phyloP scores from a whole-genome alignment of 2,797 vertebrate genomes.

The Alosa sapidissima region DNA sequence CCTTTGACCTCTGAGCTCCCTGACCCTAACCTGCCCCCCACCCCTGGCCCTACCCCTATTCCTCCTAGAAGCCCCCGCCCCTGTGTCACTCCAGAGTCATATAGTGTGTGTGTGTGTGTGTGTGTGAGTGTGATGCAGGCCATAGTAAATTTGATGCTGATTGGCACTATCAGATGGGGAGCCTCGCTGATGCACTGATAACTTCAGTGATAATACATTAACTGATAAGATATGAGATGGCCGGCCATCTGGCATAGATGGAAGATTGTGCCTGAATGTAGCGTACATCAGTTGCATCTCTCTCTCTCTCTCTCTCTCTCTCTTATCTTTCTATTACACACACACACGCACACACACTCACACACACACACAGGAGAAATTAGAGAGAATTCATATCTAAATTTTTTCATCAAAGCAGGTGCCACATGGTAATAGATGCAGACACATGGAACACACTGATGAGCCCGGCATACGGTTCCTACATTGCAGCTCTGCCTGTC shows the following conservation, averaged over 20 bases:
- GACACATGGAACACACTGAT: not conserved
- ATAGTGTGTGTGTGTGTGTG: not conserved
- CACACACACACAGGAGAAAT: conserved; percentile 1
- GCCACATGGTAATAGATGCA: not conserved
- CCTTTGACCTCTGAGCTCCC: not conserved
- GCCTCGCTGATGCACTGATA: conserved; percentile 3
- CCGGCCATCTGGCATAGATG: not conserved
- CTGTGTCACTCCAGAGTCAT: not conserved
- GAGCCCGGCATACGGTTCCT: not conserved
- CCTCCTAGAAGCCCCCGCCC: not conserved
- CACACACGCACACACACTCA: not conserved
- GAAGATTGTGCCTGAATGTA: not conserved
- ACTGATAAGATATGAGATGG: not conserved
- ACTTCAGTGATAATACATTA: not conserved
- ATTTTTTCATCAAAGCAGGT: not conserved
- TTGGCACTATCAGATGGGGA: not conserved
- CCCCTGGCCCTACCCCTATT: not conserved
- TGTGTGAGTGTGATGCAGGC: not conserved
- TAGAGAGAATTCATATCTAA: not conserved
- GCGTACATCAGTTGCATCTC: not conserved
- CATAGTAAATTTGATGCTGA: not conserved
- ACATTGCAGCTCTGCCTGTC: not conserved
- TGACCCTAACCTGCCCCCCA: not conserved
- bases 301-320: not conserved
- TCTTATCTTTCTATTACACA: not conserved